These are phyloP conservation scores for Platysternon megacephalum DNA, from an alignment of 2,113 vertebrate genomes.

Conservation along the genomic window DNA sequence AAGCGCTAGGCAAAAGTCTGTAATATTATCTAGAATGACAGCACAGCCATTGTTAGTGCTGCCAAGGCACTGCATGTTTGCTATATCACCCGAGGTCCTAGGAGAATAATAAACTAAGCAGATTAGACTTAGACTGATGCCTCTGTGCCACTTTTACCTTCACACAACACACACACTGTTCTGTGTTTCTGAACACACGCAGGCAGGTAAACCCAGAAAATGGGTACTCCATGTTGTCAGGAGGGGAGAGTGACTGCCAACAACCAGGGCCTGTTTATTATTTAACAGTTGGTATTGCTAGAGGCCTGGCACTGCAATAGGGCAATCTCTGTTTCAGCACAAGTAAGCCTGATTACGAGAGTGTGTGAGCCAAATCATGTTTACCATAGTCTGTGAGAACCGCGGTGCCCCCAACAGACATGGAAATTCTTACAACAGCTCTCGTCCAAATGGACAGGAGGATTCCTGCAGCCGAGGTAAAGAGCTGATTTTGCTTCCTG, in stretches of 20 bases:
- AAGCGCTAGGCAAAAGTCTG: slow-evolving; percentile 70
- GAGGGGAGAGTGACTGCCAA: slow-evolving; percentile 74
- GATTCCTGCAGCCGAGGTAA: slow-evolving; percentile 15
- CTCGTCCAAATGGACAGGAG: slow-evolving; percentile 57
- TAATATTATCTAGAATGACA: slow-evolving; percentile 77
- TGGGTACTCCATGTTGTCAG: slow-evolving; percentile 52
- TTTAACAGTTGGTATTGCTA: slow-evolving; percentile 89
- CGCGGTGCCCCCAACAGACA: slow-evolving; percentile 74
- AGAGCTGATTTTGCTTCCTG: neutral
- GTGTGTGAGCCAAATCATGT: slow-evolving; percentile 80
- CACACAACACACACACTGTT: slow-evolving; percentile 28
- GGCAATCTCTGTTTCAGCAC: slow-evolving; percentile 81
- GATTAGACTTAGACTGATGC: slow-evolving; percentile 78
- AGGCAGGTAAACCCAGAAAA: slow-evolving; percentile 78
- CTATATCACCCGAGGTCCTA: slow-evolving; percentile 70
- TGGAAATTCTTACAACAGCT: slow-evolving; percentile 72
- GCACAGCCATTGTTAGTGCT: slow-evolving; percentile 74
- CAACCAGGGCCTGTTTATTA: slow-evolving; percentile 85
- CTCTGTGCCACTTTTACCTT: slow-evolving; percentile 46
- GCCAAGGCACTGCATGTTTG: slow-evolving; percentile 73
- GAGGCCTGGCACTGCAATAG: slow-evolving; percentile 84
- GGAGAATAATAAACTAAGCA: slow-evolving; percentile 78
- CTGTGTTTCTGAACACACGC: slow-evolving; percentile 47
- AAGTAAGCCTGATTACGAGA: slow-evolving; percentile 81
- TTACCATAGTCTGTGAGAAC: slow-evolving; percentile 77